Conservation (phyloP, 2,888 invertebrate genomes). For the Harpalus rufipes region DNA sequence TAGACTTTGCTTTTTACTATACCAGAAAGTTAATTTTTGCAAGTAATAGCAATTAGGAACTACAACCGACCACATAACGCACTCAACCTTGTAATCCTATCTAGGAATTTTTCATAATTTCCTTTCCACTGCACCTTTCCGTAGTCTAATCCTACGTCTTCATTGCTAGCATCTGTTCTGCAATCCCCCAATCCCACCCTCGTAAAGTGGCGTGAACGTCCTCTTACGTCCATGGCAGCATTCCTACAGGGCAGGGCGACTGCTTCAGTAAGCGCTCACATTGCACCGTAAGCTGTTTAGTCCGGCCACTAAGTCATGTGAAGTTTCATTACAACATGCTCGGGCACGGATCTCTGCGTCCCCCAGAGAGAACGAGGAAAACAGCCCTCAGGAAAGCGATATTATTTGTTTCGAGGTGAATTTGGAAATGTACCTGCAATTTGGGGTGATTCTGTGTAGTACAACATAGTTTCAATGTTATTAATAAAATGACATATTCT, state of each 20-base stretch:
- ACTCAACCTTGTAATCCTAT: too few species aligned
- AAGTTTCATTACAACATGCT: constrained; percentile 47
- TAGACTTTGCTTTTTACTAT: too few species aligned
- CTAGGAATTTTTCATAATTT: too few species aligned
- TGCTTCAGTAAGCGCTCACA: constrained; percentile 1
- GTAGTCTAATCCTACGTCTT: too few species aligned
- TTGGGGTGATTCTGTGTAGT: too few species aligned
- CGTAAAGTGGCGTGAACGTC: constrained; percentile 10
- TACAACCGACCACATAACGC: too few species aligned
- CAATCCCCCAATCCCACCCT: background rate
- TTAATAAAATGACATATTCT: too few species aligned
- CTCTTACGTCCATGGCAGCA: background rate
- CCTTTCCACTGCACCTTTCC: too few species aligned
- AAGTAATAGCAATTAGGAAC: too few species aligned
- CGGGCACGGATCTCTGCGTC: background rate
- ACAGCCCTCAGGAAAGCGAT: background rate
- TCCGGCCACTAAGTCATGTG: constrained; percentile 45
- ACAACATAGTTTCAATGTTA: too few species aligned
- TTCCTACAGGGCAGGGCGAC: background rate
- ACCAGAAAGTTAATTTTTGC: too few species aligned
- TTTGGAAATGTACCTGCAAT: too few species aligned
- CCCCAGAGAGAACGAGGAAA: constrained; percentile 1
- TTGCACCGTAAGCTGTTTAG: constrained; percentile 38
- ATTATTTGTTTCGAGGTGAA: background rate
- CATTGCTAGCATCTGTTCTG: background rate